Conservation (phyloP, 2,113 vertebrate genomes). For the Daboia siamensis region DNA sequence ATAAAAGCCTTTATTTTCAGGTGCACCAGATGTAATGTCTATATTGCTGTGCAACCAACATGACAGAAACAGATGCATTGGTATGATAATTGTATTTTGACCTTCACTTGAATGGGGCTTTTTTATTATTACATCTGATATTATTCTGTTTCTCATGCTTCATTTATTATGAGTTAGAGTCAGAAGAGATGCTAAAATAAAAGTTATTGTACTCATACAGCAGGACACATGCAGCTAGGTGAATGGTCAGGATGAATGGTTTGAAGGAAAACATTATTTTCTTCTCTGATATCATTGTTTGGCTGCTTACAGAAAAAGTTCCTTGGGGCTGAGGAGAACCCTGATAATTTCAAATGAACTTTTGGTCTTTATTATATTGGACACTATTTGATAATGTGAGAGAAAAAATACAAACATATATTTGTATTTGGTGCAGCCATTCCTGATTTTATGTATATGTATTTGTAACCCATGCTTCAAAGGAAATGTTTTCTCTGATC, state of each 20-base stretch:
- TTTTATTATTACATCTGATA: not conserved
- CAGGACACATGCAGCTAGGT: not conserved
- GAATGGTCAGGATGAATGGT: not conserved
- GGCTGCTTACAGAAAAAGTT: not conserved
- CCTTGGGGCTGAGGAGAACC: too few relatives aligned
- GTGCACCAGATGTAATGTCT: not conserved
- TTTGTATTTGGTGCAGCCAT: not conserved
- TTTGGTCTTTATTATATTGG: not conserved
- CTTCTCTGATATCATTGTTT: not conserved
- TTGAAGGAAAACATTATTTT: not conserved
- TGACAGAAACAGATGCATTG: not conserved
- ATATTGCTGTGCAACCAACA: not conserved
- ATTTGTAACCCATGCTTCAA: not conserved
- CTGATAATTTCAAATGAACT: not conserved
- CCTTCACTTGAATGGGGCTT: not conserved
- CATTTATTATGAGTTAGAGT: not conserved
- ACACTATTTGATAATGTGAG: not conserved
- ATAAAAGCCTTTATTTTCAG: not conserved
- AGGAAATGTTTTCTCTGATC: not conserved
- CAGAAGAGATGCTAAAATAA: not conserved
- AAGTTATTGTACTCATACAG: not conserved
- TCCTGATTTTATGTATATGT: not conserved
- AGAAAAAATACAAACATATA: not conserved
- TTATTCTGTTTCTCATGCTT: not conserved
- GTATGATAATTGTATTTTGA: not conserved